These are phyloP conservation scores for Lasioglossum malachurum DNA, from an alignment of 2,888 invertebrate genomes.

Conservation along the genomic window DNA sequence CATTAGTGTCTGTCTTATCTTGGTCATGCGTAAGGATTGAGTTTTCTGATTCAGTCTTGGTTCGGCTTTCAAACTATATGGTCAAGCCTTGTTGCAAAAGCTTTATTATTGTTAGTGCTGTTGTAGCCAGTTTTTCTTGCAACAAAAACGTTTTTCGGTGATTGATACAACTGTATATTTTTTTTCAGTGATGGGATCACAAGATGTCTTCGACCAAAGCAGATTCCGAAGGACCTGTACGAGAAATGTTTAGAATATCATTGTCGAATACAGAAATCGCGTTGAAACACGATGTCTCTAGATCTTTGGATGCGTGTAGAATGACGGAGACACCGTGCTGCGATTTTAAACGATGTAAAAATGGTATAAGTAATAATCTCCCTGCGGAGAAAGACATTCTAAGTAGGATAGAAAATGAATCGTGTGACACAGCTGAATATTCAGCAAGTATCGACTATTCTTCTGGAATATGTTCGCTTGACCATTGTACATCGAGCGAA, in stretches of 20 bases:
- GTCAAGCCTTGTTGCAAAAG: not conserved
- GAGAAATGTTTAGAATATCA: constrained; percentile 69
- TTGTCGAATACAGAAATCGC: constrained; percentile 35
- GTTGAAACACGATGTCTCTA: constrained; percentile 56
- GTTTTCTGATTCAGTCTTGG: constrained; percentile 43
- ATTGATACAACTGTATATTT: not conserved
- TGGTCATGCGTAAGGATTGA: constrained; percentile 20
- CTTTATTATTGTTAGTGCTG: not conserved
- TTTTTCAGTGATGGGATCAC: constrained; percentile 76
- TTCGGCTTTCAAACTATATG: constrained; percentile 8
- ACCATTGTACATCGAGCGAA: constrained; percentile 37
- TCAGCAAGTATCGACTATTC: constrained; percentile 31
- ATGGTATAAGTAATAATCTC: constrained; percentile 14
- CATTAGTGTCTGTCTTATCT: constrained; percentile 28
- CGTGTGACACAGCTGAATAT: constrained; percentile 23
- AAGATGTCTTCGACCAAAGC: constrained; percentile 71
- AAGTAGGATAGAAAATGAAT: constrained; percentile 47
- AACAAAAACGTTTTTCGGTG: not conserved
- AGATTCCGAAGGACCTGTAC: constrained; percentile 63
- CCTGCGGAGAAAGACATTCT: constrained; percentile 29
- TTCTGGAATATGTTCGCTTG: constrained; percentile 25
- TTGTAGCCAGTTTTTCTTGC: not conserved
- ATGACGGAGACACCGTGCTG: constrained; percentile 55
- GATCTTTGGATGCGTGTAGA: constrained; percentile 46
- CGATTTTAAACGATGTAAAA: constrained; percentile 25